A percentile compares a stretch with the other conserved stretches of the same genome.
These are phyloP conservation scores for Seriola aureovittata DNA, from an alignment of 2,113 vertebrate genomes.

Conservation along the genomic window DNA sequence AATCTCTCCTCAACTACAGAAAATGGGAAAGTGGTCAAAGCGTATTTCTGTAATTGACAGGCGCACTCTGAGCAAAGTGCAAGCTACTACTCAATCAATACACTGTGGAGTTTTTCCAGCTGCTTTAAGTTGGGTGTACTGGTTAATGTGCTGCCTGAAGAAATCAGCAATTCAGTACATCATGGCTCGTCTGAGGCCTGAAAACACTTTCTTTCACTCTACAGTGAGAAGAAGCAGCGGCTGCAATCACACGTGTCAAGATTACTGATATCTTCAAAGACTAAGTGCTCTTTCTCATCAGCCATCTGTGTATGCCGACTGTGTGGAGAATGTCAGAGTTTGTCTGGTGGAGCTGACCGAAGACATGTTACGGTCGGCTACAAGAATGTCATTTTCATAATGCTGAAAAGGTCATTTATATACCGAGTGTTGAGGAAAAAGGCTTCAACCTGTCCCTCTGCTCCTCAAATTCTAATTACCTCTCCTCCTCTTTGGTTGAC, in stretches of 20 bases:
- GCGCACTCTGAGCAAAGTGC: conserved; percentile 27
- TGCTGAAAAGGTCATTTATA: conserved; percentile 57
- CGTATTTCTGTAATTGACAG: conserved; percentile 60
- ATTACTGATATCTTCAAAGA: conserved; percentile 70
- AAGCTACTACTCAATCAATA: conserved; percentile 64
- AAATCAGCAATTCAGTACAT: conserved; percentile 71
- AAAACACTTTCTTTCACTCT: conserved; percentile 42
- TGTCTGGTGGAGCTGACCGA: conserved; percentile 37
- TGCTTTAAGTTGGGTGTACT: conserved; percentile 57
- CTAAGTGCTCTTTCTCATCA: conserved; percentile 57
- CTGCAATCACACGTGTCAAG: conserved; percentile 76
- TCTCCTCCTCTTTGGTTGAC: background rate
- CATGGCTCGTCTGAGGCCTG: conserved; percentile 35
- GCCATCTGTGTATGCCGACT: conserved; percentile 43
- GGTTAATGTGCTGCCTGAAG: conserved; percentile 60
- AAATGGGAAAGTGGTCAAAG: conserved; percentile 36
- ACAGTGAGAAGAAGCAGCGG: conserved; percentile 38
- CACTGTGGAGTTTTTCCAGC: conserved; percentile 49
- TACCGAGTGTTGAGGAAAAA: conserved; percentile 22
- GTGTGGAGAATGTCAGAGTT: conserved; percentile 59
- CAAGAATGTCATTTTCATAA: conserved; percentile 38
- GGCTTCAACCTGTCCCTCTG: conserved; percentile 26
- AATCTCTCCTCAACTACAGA: conserved; percentile 25
- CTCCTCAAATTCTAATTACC: conserved; percentile 34
- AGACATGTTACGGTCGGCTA: conserved; percentile 15